A percentile compares a stretch with the other conserved stretches of the same genome.
phyloP scores from a whole-genome alignment of 2,888 invertebrate species.

The Eueremaeus valkanovi region DNA sequence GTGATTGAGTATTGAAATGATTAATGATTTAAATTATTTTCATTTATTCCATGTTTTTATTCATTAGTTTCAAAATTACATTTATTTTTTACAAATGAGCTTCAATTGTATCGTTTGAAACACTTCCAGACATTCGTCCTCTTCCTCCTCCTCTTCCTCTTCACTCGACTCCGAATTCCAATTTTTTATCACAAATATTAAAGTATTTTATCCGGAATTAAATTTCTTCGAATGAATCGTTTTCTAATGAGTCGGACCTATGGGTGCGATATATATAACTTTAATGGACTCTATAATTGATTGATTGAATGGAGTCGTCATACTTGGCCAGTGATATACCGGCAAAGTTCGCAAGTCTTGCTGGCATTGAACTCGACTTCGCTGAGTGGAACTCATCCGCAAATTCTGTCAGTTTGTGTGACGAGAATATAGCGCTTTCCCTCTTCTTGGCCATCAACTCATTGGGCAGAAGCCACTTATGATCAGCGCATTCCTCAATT shows the following conservation, averaged over 20 bases:
- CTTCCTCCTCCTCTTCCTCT: no score
- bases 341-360: not conserved
- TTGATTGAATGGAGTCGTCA: not conserved
- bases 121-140: no score
- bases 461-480: constrained; percentile 88
- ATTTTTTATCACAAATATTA: not conserved
- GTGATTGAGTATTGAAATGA: no score
- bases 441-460: constrained; percentile 90
- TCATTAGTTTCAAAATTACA: no score
- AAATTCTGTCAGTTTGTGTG: constrained; percentile 50
- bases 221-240: constrained; percentile 20
- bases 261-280: not conserved
- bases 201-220: not conserved
- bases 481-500: constrained; percentile 90
- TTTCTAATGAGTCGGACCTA: constrained; percentile 26
- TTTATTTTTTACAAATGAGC: no score
- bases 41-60: no score
- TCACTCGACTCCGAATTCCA: no score
- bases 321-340: constrained; percentile 17
- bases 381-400: constrained; percentile 45
- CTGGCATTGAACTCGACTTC: constrained; percentile 34
- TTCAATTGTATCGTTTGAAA: no score
- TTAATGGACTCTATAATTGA: not conserved
- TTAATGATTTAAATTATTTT: no score
- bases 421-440: constrained; percentile 76